Percentiles rank a stretch among this genome's conserved stretches.
Conservation (phyloP, 2,888 invertebrate species). For the Nebria brevicollis region DNA sequence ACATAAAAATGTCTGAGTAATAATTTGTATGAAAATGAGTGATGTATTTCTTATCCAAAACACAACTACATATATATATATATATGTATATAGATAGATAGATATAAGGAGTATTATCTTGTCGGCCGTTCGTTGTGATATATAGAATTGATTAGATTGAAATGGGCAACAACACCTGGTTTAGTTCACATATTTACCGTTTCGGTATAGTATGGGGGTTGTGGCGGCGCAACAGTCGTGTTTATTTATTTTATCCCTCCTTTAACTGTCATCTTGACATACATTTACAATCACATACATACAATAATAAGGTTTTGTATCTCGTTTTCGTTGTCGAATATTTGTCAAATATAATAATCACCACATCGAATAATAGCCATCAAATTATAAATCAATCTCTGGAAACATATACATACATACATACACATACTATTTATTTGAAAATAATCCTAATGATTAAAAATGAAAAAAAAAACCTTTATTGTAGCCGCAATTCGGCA, state of each 20-base stretch:
- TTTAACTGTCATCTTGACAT: constrained; percentile 18
- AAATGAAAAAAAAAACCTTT: neutral
- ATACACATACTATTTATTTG: too few species aligned
- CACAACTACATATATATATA: neutral
- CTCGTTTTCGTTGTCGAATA: neutral
- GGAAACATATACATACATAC: neutral
- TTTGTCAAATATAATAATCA: neutral
- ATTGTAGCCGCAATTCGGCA: neutral
- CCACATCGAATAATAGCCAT: neutral
- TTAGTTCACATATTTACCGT: constrained; percentile 32
- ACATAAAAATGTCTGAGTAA: neutral
- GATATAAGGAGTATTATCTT: constrained; percentile 32
- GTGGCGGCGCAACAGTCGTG: constrained; percentile 24
- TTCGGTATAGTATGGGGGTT: neutral
- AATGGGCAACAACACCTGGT: constrained; percentile 38
- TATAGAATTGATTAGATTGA: constrained; percentile 44
- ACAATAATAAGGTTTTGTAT: neutral
- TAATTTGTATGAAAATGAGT: neutral
- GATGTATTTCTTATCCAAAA: constrained; percentile 7
- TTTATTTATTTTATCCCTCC: constrained; percentile 9
- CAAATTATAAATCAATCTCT: neutral
- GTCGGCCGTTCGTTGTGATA: constrained; percentile 34
- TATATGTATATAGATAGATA: neutral
- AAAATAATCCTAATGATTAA: neutral
- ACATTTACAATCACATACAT: neutral